Percentiles rank a stretch among this genome's conserved stretches.
Conservation (phyloP, 2,888 invertebrate genomes). For the Alitta virens region DNA sequence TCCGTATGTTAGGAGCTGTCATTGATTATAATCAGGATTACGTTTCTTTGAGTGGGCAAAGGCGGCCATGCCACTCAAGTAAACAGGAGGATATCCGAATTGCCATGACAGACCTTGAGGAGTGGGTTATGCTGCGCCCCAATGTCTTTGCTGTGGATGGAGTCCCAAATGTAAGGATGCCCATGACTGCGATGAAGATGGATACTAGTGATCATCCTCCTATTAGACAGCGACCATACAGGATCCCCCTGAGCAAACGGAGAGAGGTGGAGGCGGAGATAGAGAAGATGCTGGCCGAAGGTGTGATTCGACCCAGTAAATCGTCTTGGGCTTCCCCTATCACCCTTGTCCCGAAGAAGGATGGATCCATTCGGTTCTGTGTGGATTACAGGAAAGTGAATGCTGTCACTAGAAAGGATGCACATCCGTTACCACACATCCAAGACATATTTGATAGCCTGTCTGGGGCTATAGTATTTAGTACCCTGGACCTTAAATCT, state of each 20-base stretch:
- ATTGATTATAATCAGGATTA: background rate
- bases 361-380: slow-evolving; percentile 9
- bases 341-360: slow-evolving; percentile 14
- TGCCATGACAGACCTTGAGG: background rate
- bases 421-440: slow-evolving; percentile 13
- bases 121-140: background rate
- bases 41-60: background rate
- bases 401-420: slow-evolving; percentile 9
- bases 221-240: slow-evolving; percentile 5
- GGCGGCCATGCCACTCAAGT: no score
- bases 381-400: slow-evolving; percentile 14
- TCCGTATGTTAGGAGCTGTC: background rate
- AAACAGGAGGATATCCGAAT: background rate
- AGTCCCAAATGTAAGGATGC: background rate
- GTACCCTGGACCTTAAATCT: slow-evolving; percentile 26
- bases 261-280: background rate
- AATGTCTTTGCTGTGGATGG: background rate
- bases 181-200: background rate
- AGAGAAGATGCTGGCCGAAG: slow-evolving; percentile 7
- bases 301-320: slow-evolving; percentile 3
- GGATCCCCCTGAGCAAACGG: slow-evolving; percentile 4
- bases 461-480: slow-evolving; percentile 21
- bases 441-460: slow-evolving; percentile 25
- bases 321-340: slow-evolving; percentile 14
- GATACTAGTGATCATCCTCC: background rate